Conservation (phyloP, 2,797 vertebrate species). For the Phyllotis vaccarum region DNA sequence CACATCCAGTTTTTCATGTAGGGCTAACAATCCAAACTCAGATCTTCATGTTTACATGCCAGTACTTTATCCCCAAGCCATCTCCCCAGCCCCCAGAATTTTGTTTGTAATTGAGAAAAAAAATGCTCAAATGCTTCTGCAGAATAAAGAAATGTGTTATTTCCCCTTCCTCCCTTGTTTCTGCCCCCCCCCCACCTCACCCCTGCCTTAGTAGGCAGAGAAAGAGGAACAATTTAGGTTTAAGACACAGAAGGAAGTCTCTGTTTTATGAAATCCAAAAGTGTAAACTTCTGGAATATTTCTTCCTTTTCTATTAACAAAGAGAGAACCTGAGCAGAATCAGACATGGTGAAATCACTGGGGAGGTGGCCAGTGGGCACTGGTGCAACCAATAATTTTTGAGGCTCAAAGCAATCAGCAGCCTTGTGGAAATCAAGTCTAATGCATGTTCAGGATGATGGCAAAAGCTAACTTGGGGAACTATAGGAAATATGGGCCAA, state of each 20-base stretch:
- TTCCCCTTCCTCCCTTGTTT: background rate
- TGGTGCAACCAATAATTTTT: background rate
- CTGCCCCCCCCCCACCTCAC: background rate
- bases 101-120: slow-evolving; percentile 37
- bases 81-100: background rate
- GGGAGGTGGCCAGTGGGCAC: background rate
- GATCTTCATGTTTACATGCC: background rate
- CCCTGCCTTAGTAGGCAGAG: background rate
- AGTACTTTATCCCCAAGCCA: background rate
- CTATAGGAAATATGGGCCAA: slow-evolving; percentile 40
- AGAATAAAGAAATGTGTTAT: background rate
- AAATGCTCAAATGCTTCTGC: background rate
- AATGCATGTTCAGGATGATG: background rate
- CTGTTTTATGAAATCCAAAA: background rate
- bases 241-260: slow-evolving; percentile 6
- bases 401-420: background rate
- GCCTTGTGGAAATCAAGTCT: background rate
- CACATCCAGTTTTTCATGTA: background rate
- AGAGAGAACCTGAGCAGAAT: background rate
- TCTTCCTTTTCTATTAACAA: slow-evolving; percentile 45
- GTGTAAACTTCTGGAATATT: background rate
- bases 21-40: background rate
- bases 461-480: slow-evolving; percentile 48
- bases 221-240: background rate
- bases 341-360: background rate